These are phyloP conservation scores for Trialeurodes vaporariorum DNA, from an alignment of 1,140 invertebrate species.

Conservation along the genomic window DNA sequence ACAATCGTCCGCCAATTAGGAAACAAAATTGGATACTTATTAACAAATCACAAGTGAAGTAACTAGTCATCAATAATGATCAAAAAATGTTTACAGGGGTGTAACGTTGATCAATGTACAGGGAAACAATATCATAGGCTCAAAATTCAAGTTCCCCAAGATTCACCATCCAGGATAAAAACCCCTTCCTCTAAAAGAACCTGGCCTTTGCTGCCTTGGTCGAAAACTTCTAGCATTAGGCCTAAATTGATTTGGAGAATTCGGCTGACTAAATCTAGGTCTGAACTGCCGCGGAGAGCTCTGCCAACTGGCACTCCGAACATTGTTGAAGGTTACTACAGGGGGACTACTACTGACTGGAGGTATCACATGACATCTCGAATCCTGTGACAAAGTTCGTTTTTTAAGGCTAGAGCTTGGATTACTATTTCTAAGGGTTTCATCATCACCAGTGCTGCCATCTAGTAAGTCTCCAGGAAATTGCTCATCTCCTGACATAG, in stretches of 20 bases:
- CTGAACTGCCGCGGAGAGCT: not conserved
- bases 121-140: no score
- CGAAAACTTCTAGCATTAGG: not conserved
- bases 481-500: not conserved
- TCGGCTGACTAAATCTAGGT: not conserved
- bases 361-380: not conserved
- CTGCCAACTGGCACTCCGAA: not conserved
- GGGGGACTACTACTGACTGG: not conserved
- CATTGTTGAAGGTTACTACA: not conserved
- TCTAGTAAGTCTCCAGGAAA: not conserved
- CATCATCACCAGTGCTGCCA: not conserved
- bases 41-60: no score
- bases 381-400: not conserved
- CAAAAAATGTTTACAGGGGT: no score
- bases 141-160: no score
- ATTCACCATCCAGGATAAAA: no score
- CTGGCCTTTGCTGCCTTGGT: not conserved
- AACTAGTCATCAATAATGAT: no score
- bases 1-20: no score
- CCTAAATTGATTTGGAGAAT: not conserved
- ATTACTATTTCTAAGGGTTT: no score
- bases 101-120: no score
- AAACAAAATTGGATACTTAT: no score
- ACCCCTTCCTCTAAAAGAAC: not conserved
- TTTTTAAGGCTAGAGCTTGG: not conserved